Conservation (phyloP, 1,140 invertebrate genomes). For the Bombus waltoni region DNA sequence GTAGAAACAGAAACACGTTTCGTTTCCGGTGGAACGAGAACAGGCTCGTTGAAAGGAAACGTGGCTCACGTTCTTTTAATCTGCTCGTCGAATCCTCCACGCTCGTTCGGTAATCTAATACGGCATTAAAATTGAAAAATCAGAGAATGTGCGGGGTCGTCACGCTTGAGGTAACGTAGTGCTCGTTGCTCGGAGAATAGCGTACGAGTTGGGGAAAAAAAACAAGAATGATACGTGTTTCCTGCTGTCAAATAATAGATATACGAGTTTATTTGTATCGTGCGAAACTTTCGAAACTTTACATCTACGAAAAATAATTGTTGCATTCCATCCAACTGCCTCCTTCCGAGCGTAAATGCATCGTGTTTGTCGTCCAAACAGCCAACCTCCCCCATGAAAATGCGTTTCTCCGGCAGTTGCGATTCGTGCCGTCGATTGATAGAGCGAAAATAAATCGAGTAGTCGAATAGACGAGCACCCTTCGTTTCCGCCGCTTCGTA, state of each 20-base stretch:
- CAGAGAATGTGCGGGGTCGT: too few species aligned
- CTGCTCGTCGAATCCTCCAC: neutral
- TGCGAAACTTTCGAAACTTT: neutral
- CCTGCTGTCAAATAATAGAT: too few species aligned
- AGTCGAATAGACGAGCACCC: slow-evolving; percentile 44
- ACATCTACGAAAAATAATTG: neutral
- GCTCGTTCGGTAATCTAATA: neutral
- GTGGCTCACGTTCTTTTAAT: neutral
- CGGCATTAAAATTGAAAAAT: too few species aligned
- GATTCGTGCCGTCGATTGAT: neutral
- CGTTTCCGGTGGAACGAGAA: neutral
- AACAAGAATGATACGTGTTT: too few species aligned
- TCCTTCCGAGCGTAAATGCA: too few species aligned
- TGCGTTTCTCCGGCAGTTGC: neutral
- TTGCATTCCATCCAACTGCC: neutral
- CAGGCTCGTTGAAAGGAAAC: neutral
- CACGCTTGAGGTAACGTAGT: too few species aligned
- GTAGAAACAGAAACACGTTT: neutral
- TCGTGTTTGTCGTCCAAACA: neutral
- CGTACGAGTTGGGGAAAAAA: too few species aligned
- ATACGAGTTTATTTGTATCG: neutral
- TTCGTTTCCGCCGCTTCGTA: slow-evolving; percentile 51
- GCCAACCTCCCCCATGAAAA: neutral
- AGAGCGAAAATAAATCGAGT: slow-evolving; percentile 49
- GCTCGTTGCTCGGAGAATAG: too few species aligned